These are phyloP conservation scores for Brachionus plicatilis DNA, from an alignment of 1,140 invertebrate species.

Conservation along the genomic window DNA sequence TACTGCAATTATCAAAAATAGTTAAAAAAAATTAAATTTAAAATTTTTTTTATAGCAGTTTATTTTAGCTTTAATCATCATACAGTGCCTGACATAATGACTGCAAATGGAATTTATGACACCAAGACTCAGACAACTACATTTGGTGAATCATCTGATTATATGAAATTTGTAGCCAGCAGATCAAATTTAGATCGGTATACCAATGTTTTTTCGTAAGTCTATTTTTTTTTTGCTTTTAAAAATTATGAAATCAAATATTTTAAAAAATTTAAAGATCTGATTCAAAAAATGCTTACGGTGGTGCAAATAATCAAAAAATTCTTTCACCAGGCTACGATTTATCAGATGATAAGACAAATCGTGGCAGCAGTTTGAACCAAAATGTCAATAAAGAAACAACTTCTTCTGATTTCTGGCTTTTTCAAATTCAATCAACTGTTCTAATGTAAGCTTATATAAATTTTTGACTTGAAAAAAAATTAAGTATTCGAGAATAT, in stretches of 20 bases:
- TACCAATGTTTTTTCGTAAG: constrained; percentile 31
- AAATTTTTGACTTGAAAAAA: too few relatives aligned
- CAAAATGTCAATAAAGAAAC: constrained; percentile 4
- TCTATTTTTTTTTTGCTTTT: not conserved
- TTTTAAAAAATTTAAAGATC: not conserved
- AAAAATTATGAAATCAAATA: not conserved
- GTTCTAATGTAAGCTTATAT: not conserved
- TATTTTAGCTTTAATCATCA: constrained; percentile 5
- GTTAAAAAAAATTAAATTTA: not conserved
- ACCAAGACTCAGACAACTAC: constrained; percentile 35
- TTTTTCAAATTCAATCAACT: constrained; percentile 36
- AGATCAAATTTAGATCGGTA: constrained; percentile 20
- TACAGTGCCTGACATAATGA: constrained; percentile 38
- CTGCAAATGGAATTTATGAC: constrained; percentile 34
- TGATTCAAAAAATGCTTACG: constrained; percentile 34
- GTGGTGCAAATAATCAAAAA: constrained; percentile 19
- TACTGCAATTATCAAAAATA: constrained; percentile 40
- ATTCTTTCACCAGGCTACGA: not conserved
- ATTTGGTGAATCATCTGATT: constrained; percentile 27
- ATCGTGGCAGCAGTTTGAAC: not conserved
- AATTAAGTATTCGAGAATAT: too few relatives aligned
- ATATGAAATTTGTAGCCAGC: constrained; percentile 36
- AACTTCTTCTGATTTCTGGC: not conserved
- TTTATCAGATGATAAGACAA: not conserved
- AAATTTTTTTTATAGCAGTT: not conserved